Conservation (phyloP, 92 coral and sea anemone genomes). For the Muricea muricata region DNA sequence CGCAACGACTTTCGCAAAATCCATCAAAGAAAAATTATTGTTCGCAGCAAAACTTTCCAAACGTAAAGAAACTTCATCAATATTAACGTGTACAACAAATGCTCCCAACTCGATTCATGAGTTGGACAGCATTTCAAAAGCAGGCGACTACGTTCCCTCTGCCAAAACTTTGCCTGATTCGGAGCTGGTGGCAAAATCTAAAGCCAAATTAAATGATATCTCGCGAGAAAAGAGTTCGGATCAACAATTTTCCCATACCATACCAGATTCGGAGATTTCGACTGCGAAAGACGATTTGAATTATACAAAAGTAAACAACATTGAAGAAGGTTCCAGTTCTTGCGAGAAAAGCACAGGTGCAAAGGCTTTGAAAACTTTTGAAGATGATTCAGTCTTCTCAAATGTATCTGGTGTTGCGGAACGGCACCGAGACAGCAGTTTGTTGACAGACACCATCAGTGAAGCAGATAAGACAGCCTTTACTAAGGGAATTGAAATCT, state of each 20-base stretch:
- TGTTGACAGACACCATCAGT: neutral
- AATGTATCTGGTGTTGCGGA: neutral
- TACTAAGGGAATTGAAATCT: neutral
- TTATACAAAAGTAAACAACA: too few species aligned
- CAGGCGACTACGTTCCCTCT: too few species aligned
- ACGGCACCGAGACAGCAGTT: neutral
- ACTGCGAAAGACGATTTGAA: too few species aligned
- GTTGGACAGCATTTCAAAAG: neutral
- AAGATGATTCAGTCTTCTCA: neutral
- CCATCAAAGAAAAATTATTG: slow-evolving; percentile 37
- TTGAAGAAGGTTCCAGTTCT: too few species aligned
- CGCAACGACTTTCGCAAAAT: neutral
- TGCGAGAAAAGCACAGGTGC: neutral
- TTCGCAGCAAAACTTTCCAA: neutral
- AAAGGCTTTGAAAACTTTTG: neutral
- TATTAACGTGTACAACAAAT: slow-evolving; percentile 5
- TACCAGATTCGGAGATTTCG: too few species aligned
- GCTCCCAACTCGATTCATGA: neutral
- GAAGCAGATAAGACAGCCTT: neutral
- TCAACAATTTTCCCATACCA: too few species aligned
- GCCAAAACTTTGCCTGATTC: too few species aligned
- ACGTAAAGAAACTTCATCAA: neutral
- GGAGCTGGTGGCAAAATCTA: neutral
- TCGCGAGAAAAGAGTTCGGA: too few species aligned
- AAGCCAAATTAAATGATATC: neutral